Base-by-base conservation (phyloP, 1,140 invertebrate genomes). In the Cataglyphis hispanica region DNA sequence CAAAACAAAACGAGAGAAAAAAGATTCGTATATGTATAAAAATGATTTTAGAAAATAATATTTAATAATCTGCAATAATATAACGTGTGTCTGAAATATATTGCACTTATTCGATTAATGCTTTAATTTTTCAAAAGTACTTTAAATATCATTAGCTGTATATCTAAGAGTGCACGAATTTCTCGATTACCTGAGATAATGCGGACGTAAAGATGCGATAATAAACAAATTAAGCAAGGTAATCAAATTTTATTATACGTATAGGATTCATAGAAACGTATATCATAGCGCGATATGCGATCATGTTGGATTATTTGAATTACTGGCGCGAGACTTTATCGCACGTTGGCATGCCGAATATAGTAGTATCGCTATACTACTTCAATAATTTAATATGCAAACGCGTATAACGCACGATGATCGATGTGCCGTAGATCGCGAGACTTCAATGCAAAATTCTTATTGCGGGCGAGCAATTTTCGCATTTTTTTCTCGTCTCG, bases 221-320 rank as follows among this genome's bases (percentile, higher is more conserved):
- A 69, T 56, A 56, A 69, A 80, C 46, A 60, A 66, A 58, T 53
- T 56, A n/a, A 56, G n/a, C 46, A 10, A 43, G 25, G 31, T 37
- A 43, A 43, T 31, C 19, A 43, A 25, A 40, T 60, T 43, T 72
- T 37, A 83, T 60, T 72, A 25, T 53, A 22, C 19, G 4, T 61
- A 16, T 63, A 37, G 67, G 40, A 72, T 60, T 34, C 37, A 60
- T 43, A 60, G 50, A 81, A 81, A 81, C 16, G 37, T 37, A 22
- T 58, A 60, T 60, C 50, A 19, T 19, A 43, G 66, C 50, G 25
- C 46, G 46, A 50, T 50, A 58, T 50, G 22, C 34, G 53, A 81
- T 83, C 53, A 72, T 53, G 50, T 40, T 83, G 53, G n/a, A 72
- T 72, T 83, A 83, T 83, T 53, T 83, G 67, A 83, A 83, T 83